These are phyloP conservation scores for Atherinomorus stipes DNA, from an alignment of 2,113 vertebrate genomes.

Conservation along the genomic window DNA sequence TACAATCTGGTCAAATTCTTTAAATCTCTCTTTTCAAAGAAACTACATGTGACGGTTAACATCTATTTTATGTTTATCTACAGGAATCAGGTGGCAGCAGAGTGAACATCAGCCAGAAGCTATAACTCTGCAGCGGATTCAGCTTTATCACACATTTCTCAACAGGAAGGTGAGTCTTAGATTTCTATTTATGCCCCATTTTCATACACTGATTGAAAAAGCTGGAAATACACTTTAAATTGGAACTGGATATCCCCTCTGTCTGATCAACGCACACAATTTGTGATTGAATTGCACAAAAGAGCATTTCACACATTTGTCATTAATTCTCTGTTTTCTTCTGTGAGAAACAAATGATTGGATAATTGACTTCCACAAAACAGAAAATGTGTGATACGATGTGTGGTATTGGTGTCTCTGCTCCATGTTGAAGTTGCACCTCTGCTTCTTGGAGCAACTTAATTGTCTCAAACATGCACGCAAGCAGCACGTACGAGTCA, in stretches of 20 bases:
- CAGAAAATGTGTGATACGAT: slow-evolving; percentile 40
- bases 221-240: not conserved
- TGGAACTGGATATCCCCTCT: not conserved
- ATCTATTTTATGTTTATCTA: slow-evolving; percentile 65
- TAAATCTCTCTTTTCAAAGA: slow-evolving; percentile 56
- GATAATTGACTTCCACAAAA: slow-evolving; percentile 53
- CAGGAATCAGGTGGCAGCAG: slow-evolving; percentile 65
- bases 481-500: slow-evolving; percentile 78
- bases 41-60: slow-evolving; percentile 48
- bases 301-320: slow-evolving; percentile 25
- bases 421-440: slow-evolving; percentile 76
- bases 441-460: slow-evolving; percentile 80
- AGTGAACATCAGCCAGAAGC: slow-evolving; percentile 54
- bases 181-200: not conserved
- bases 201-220: not conserved
- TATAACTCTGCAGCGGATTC: slow-evolving; percentile 48
- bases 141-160: slow-evolving; percentile 36
- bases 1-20: slow-evolving; percentile 34
- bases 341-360: slow-evolving; percentile 41
- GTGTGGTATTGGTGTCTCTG: slow-evolving; percentile 58
- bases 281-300: slow-evolving; percentile 14
- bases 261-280: not conserved
- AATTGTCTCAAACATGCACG: slow-evolving; percentile 82
- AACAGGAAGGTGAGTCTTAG: slow-evolving; percentile 68
- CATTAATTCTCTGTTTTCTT: slow-evolving; percentile 26